These are phyloP conservation scores for Clanis bilineata DNA, from an alignment of 2,888 invertebrate genomes.

Conservation along the genomic window DNA sequence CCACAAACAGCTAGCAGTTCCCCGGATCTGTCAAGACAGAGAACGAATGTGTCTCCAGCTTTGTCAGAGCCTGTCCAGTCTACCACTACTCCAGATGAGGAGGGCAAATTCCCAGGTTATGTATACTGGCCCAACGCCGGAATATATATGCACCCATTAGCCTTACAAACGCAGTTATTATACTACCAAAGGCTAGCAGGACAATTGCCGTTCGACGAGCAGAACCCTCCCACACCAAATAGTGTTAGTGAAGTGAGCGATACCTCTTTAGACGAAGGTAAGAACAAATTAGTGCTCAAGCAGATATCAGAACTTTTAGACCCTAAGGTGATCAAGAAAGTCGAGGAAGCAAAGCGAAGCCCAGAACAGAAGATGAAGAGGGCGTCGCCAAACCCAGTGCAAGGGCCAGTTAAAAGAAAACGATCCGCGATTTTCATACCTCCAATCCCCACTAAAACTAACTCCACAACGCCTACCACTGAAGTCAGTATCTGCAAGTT, in stretches of 20 bases:
- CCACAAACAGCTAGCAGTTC: slow-evolving; percentile 70
- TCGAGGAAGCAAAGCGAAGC: slow-evolving; percentile 56
- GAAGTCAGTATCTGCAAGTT: slow-evolving; percentile 96
- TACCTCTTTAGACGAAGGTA: slow-evolving; percentile 68
- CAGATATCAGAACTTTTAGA: slow-evolving; percentile 74
- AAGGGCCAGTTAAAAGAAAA: slow-evolving; percentile 85
- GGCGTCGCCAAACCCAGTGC: slow-evolving; percentile 61
- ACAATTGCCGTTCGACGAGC: slow-evolving; percentile 66
- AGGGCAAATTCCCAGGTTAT: slow-evolving; percentile 76
- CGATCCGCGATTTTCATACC: slow-evolving; percentile 93
- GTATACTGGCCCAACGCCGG: slow-evolving; percentile 88
- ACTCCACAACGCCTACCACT: slow-evolving; percentile 88
- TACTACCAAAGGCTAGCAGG: slow-evolving; percentile 88
- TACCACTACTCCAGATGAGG: slow-evolving; percentile 57
- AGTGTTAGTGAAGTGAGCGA: slow-evolving; percentile 54
- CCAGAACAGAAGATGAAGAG: slow-evolving; percentile 74
- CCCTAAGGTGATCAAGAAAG: slow-evolving; percentile 68
- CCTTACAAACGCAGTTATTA: slow-evolving; percentile 86
- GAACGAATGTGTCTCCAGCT: slow-evolving; percentile 57
- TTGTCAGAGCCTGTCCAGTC: slow-evolving; percentile 67
- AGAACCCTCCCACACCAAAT: slow-evolving; percentile 55
- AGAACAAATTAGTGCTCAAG: slow-evolving; percentile 70
- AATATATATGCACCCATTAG: slow-evolving; percentile 88
- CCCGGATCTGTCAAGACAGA: slow-evolving; percentile 62
- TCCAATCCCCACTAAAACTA: slow-evolving; percentile 88